Conservation (phyloP, 2,888 invertebrate species). For the Tridacna crocea region DNA sequence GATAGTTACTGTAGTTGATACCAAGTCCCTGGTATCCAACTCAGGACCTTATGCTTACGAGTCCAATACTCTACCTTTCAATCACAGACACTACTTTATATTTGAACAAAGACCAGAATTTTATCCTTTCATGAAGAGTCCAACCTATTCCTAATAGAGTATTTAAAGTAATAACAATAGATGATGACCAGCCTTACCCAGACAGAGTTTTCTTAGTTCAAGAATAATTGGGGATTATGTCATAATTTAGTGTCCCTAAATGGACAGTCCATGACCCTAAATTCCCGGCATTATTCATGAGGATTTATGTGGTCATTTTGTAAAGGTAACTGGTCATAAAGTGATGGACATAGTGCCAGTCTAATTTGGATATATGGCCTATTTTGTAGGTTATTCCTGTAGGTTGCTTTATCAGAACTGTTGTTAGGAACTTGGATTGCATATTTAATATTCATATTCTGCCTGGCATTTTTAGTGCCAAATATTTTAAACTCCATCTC, state of each 20-base stretch:
- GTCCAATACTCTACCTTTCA: background rate
- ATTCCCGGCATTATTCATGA: constrained; percentile 37
- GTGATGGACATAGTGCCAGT: background rate
- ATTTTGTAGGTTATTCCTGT: too few relatives aligned
- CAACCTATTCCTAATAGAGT: background rate
- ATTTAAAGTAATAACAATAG: background rate
- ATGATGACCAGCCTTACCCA: background rate
- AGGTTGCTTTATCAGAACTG: too few relatives aligned
- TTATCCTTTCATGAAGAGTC: background rate
- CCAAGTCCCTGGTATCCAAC: too few relatives aligned
- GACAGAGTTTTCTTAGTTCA: constrained; percentile 11
- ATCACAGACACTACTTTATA: background rate
- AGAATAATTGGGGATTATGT: constrained; percentile 48
- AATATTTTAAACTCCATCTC: too few relatives aligned
- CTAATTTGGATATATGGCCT: constrained; percentile 24
- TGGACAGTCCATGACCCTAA: constrained; percentile 26
- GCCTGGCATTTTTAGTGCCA: too few relatives aligned
- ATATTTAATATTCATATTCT: too few relatives aligned
- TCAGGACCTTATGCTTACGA: too few relatives aligned
- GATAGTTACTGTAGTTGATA: too few relatives aligned
- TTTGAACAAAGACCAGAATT: too few relatives aligned
- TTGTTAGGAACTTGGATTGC: too few relatives aligned
- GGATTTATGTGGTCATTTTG: constrained; percentile 32
- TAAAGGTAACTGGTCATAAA: constrained; percentile 25
- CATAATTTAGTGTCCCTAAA: constrained; percentile 32